These are phyloP conservation scores for Cantharis rufa DNA, from an alignment of 2,888 invertebrate genomes.

Conservation along the genomic window DNA sequence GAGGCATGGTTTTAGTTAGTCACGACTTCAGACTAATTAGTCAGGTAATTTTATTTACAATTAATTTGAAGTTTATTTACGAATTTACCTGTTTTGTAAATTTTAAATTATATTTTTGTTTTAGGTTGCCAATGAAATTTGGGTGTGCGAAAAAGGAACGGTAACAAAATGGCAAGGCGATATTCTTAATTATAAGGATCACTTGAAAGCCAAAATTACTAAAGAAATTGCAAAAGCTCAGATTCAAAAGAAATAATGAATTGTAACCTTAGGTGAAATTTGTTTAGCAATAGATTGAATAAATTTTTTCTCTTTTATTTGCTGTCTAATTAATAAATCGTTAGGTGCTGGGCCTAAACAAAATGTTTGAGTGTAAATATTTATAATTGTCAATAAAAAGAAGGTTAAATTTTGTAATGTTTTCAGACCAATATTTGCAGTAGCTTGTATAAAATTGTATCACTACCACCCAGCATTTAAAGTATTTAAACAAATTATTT, in stretches of 20 bases:
- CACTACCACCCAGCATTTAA: background rate
- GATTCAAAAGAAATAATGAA: slow-evolving; percentile 47
- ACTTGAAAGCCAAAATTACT: slow-evolving; percentile 84
- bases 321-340: background rate
- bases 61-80: too few species aligned
- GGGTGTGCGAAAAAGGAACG: slow-evolving; percentile 96
- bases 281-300: slow-evolving; percentile 5
- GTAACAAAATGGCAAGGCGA: slow-evolving; percentile 97
- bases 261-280: slow-evolving; percentile 19
- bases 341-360: background rate
- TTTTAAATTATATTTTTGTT: slow-evolving; percentile 30
- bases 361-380: background rate
- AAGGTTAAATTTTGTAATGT: background rate
- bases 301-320: background rate
- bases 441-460: background rate
- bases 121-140: slow-evolving; percentile 98
- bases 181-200: slow-evolving; percentile 95
- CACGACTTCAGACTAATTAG: slow-evolving; percentile 99
- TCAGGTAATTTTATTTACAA: slow-evolving; percentile 67
- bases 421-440: background rate
- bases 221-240: slow-evolving; percentile 65
- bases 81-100: too few species aligned
- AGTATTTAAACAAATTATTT: background rate
- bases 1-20: slow-evolving; percentile 98
- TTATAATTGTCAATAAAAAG: background rate